These are phyloP conservation scores for Cebus imitator DNA, from an alignment of 2,113 vertebrate genomes.

Conservation along the genomic window DNA sequence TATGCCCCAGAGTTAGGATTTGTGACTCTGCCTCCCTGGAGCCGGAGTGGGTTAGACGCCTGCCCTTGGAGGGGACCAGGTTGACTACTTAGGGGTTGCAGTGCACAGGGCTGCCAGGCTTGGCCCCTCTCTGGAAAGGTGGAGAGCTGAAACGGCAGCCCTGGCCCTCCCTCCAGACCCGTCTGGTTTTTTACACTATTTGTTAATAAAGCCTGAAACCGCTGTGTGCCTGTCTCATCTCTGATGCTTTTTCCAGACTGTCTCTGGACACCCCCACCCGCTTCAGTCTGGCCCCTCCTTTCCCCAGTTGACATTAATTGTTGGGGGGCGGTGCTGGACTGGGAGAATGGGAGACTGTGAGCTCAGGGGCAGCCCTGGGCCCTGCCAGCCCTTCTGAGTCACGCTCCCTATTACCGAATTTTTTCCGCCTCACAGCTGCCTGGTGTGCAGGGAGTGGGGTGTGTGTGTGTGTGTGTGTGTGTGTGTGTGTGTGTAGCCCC, in stretches of 20 bases:
- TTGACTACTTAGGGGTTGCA: too few relatives aligned
- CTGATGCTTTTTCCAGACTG: conserved; percentile 73
- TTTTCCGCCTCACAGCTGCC: conserved; percentile 69
- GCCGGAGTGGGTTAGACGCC: background rate
- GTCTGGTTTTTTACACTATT: conserved; percentile 57
- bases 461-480: background rate
- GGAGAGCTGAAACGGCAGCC: background rate
- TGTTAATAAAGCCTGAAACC: conserved; percentile 72
- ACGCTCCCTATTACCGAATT: conserved; percentile 70
- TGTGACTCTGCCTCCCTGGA: background rate
- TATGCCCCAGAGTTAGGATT: background rate
- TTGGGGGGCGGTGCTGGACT: background rate
- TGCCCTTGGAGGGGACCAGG: background rate
- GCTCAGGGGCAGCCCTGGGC: conserved; percentile 46
- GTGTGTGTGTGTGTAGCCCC: background rate
- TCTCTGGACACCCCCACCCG: background rate
- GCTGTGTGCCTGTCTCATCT: background rate
- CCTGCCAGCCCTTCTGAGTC: conserved; percentile 75
- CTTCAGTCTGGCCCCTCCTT: conserved; percentile 49
- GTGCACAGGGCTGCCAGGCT: background rate
- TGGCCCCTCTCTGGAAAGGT: background rate
- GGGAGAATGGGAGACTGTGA: conserved; percentile 40
- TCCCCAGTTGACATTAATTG: conserved; percentile 13
- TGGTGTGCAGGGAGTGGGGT: background rate
- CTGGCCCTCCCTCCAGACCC: background rate